Percentiles rank a stretch among this genome's conserved stretches.
Evolutionary conservation across 2,888 invertebrate genomes (phyloP).

Genomic region (Chironomus tentans): DNA sequence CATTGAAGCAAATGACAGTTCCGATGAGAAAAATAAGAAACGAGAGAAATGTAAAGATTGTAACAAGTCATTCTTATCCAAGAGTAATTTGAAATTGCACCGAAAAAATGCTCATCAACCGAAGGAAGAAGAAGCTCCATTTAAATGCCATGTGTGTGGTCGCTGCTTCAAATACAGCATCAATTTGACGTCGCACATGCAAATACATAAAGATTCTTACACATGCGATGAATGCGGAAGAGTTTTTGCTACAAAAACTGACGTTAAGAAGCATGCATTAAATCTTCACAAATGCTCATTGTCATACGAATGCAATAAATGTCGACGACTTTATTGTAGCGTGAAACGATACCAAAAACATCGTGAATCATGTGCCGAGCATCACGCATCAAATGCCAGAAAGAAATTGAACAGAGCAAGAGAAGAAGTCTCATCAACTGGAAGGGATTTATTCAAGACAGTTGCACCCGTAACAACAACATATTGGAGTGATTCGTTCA

Average conservation of each 20-base stretch:
- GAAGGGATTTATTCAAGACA: slow-evolving; percentile 42
- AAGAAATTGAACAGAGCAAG: slow-evolving; percentile 30
- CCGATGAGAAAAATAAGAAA: slow-evolving; percentile 18
- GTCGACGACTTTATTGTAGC: slow-evolving; percentile 38
- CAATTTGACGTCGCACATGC: slow-evolving; percentile 41
- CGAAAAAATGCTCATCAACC: slow-evolving; percentile 33
- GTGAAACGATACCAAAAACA: slow-evolving; percentile 36
- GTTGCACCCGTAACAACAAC: slow-evolving; percentile 44
- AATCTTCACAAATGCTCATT: slow-evolving; percentile 34
- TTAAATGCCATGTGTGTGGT: slow-evolving; percentile 41
- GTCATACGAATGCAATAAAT: slow-evolving; percentile 37
- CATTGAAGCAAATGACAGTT: slow-evolving; percentile 27
- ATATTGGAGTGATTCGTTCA: slow-evolving; percentile 45
- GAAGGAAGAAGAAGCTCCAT: slow-evolving; percentile 31
- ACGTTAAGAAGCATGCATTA: slow-evolving; percentile 37
- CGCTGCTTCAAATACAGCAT: slow-evolving; percentile 42
- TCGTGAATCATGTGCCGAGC: slow-evolving; percentile 29
- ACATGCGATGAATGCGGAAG: slow-evolving; percentile 34
- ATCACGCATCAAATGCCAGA: slow-evolving; percentile 25
- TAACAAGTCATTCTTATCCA: slow-evolving; percentile 43
- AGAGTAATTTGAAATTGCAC: slow-evolving; percentile 45
- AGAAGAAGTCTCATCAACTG: slow-evolving; percentile 32
- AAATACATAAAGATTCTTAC: slow-evolving; percentile 37
- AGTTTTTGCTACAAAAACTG: slow-evolving; percentile 36
- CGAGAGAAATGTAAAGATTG: slow-evolving; percentile 41